Conservation (phyloP, 2,888 invertebrate species). For the Ichneumoninae sp. region DNA sequence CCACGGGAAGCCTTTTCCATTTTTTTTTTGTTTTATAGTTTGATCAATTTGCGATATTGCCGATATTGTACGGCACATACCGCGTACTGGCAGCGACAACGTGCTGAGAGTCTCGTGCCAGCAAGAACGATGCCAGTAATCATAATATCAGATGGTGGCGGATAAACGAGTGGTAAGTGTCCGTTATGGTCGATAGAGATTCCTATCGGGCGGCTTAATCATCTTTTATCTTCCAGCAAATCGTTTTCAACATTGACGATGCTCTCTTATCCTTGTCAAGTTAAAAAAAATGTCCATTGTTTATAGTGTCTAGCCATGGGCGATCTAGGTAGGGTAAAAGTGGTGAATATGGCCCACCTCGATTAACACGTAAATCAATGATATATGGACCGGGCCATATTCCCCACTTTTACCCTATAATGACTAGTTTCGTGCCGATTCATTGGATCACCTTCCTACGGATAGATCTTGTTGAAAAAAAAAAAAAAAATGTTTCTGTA, state of each 20-base stretch:
- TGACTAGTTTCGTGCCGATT: neutral
- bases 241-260: conserved; percentile 18
- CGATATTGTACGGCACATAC: conserved; percentile 8
- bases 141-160: conserved; percentile 49
- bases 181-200: conserved; percentile 48
- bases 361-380: no score
- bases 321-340: neutral
- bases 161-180: conserved; percentile 57
- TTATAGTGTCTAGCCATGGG: neutral
- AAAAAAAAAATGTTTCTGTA: neutral
- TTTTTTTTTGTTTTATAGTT: neutral
- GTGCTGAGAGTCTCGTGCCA: conserved; percentile 23
- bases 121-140: conserved; percentile 44
- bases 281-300: neutral
- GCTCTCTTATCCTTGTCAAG: neutral
- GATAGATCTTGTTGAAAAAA: neutral
- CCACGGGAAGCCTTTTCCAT: conserved; percentile 17
- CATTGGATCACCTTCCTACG: neutral
- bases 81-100: conserved; percentile 38
- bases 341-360: no score
- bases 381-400: no score
- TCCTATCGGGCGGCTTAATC: conserved; percentile 26
- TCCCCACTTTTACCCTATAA: no score
- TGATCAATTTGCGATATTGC: conserved; percentile 24
- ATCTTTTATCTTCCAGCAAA: conserved; percentile 37